phyloP scores from a whole-genome alignment of 1,140 invertebrate species.

The Drusus annulatus region DNA sequence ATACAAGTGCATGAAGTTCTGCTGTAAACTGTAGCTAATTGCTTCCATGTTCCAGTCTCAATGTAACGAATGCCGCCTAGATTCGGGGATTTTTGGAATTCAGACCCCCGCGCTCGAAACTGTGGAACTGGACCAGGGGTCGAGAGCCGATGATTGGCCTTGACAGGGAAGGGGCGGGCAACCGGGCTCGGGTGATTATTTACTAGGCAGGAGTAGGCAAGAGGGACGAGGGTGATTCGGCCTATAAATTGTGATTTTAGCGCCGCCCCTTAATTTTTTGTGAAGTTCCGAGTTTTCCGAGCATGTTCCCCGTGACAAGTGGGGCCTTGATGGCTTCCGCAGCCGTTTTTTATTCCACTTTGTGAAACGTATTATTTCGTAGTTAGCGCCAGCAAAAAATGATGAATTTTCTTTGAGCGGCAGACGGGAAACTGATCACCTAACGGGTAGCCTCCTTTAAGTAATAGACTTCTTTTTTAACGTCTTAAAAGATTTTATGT shows the following conservation, averaged over 20 bases:
- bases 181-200: not conserved
- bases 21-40: too few species aligned
- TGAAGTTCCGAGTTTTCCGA: not conserved
- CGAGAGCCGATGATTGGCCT: not conserved
- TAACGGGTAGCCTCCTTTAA: too few species aligned
- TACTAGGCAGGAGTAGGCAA: not conserved
- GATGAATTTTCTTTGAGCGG: not conserved
- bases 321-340: not conserved
- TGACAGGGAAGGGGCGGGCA: slow-evolving; percentile 22
- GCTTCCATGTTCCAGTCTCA: too few species aligned
- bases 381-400: too few species aligned
- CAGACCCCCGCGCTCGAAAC: too few species aligned
- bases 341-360: not conserved
- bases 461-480: too few species aligned
- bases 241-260: slow-evolving; percentile 18
- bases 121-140: not conserved
- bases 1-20: too few species aligned
- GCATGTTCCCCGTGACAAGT: not conserved
- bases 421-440: too few species aligned
- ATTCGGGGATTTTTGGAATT: too few species aligned
- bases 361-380: too few species aligned
- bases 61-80: too few species aligned
- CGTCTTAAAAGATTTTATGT: too few species aligned
- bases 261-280: slow-evolving; percentile 20
- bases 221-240: not conserved